A percentile compares a stretch with the other conserved stretches of the same genome.
Conservation (phyloP, 1,140 invertebrate genomes). For the Drosophila sturtevanti region DNA sequence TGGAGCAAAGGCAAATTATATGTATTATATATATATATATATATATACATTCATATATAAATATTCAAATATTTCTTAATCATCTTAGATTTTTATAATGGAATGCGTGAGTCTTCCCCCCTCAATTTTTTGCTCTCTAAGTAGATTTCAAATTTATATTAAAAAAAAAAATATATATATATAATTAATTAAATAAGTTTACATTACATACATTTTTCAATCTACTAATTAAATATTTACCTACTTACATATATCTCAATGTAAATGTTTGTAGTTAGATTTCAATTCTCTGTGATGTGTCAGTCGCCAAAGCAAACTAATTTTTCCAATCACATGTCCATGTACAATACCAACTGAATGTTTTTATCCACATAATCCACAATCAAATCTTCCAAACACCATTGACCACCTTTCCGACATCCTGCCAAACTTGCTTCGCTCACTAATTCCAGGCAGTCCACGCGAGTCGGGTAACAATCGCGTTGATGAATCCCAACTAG, state of each 20-base stretch:
- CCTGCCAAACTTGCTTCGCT: slow-evolving; percentile 48
- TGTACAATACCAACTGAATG: slow-evolving; percentile 66
- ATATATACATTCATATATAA: slow-evolving; percentile 18
- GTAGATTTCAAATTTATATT: slow-evolving; percentile 26
- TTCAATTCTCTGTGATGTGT: slow-evolving; percentile 46
- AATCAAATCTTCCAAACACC: slow-evolving; percentile 24
- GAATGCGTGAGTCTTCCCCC: slow-evolving; percentile 42
- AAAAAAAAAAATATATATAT: no score
- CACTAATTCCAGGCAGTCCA: slow-evolving; percentile 77
- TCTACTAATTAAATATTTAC: background rate
- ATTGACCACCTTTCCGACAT: slow-evolving; percentile 41
- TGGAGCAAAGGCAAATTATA: slow-evolving; percentile 8
- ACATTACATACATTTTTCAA: slow-evolving; percentile 26
- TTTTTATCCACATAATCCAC: slow-evolving; percentile 42
- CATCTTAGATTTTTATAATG: slow-evolving; percentile 47
- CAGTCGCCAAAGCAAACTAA: slow-evolving; percentile 16
- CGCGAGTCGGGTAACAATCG: slow-evolving; percentile 84
- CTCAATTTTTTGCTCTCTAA: slow-evolving; percentile 31
- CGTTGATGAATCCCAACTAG: slow-evolving; percentile 93
- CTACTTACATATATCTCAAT: slow-evolving; percentile 42
- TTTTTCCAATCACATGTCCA: slow-evolving; percentile 51
- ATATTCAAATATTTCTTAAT: slow-evolving; percentile 33
- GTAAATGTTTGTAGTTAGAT: slow-evolving; percentile 69
- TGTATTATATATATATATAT: no score
- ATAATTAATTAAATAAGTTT: slow-evolving; percentile 44